Evolutionary conservation across 2,797 vertebrate species (phyloP), one percentile per base, ranked within the genome.

Genomic region (Sardinella longiceps): DNA sequence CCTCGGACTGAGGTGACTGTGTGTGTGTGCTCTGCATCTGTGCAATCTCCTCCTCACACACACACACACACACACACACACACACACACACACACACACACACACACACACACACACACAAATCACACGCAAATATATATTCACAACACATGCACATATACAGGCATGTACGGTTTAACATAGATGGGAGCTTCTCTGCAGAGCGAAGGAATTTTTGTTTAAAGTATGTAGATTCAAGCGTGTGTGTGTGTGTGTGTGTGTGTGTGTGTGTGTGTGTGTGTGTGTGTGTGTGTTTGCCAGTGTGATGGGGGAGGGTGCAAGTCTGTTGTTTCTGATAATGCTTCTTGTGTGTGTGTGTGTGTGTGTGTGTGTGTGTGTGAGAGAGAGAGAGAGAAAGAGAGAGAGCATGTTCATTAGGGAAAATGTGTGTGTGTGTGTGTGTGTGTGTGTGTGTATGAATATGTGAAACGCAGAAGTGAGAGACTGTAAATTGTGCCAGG

Each of bases 201-300:
- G 58, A 60, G n/a, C 1, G 25, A 28, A 63, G n/a, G 25, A 28
- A 11, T 2, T 30, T 63, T 30, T 63, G 14, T 30, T 28, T 70
- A 70, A 56, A 56, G 28, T 74, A 28, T 28, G 12, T 25, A n/a
- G 28, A 28, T 30, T 30, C 60, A 66, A 66, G 3, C 12, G 60
- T 66, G 58, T 63, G n/a, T 63, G 60, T 81, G 80, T 37, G 56
- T 58, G 56, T 58, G 23, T 25, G 56, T 58, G 18, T 56, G 53
- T 56, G 53, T 56, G 53, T 11, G 46, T 48, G 46, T 11, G 46
- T 48, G 48, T 12, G 53, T 56, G 53, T 23, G 53, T n/a, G 18
- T 56, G n/a, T 23, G 28, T 30, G 4, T 63, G 14, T 63, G 60
- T 63, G 25, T n/a, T n/a, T n/a, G n/a, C n/a, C 18, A 4, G 56